These are phyloP conservation scores for Acropternis orthonyx DNA, from an alignment of 2,797 vertebrate species.

Conservation along the genomic window DNA sequence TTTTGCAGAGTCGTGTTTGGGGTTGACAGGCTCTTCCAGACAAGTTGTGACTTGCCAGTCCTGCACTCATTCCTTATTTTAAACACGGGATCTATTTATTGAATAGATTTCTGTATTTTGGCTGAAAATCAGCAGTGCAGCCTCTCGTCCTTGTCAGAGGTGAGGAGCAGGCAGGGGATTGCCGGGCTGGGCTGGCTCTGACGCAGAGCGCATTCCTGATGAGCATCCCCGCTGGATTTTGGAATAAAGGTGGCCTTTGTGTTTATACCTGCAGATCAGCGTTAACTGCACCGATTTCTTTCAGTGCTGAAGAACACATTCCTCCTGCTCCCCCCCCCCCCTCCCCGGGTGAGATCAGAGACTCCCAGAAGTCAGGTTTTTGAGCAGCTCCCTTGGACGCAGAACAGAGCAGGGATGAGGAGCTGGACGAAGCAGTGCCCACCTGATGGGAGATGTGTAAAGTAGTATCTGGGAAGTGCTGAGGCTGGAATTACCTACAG, in stretches of 20 bases:
- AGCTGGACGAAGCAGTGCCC: not conserved
- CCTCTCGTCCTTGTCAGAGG: not conserved
- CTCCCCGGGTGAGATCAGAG: not conserved
- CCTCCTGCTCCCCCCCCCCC: too few species aligned
- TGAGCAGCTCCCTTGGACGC: not conserved
- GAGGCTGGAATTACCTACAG: not conserved
- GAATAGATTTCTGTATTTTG: not conserved
- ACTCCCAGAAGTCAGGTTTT: not conserved
- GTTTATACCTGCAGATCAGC: not conserved
- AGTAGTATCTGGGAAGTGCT: not conserved
- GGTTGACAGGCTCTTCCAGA: not conserved
- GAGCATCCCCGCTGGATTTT: not conserved
- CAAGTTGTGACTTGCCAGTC: not conserved
- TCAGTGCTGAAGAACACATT: accelerated
- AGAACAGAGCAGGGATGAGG: not conserved
- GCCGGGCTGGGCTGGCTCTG: not conserved
- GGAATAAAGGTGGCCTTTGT: not conserved
- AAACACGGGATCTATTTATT: slow-evolving; percentile 18
- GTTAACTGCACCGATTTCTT: not conserved
- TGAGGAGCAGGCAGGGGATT: not conserved
- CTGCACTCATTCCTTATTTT: not conserved
- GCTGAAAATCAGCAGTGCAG: not conserved
- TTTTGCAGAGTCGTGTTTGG: not conserved
- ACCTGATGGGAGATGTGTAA: accelerated
- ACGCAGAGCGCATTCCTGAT: not conserved